Evolutionary conservation across 2,113 vertebrate genomes (phyloP).

Genomic region (Indicator indicator): DNA sequence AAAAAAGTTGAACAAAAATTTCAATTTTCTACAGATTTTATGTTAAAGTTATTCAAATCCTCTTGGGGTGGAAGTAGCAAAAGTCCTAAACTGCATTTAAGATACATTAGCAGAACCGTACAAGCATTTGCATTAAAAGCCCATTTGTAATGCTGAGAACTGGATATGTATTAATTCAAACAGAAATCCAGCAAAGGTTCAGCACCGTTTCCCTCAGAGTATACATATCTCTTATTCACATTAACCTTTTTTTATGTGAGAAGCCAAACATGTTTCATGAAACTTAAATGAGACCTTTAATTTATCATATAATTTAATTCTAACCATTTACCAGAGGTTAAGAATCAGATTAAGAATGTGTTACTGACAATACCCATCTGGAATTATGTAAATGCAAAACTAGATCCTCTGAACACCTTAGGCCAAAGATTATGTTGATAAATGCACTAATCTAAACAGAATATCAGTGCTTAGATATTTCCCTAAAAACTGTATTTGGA

Average conservation of each 20-base stretch:
- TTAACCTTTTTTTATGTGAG: slow-evolving; percentile 8
- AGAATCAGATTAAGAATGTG: slow-evolving; percentile 11
- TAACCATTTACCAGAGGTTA: slow-evolving; percentile 29
- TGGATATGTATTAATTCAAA: background rate
- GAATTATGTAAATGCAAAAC: slow-evolving; percentile 3
- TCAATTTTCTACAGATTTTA: background rate
- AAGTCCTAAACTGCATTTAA: background rate
- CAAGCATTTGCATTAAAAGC: background rate
- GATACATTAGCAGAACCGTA: background rate
- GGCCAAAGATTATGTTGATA: background rate
- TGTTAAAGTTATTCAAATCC: background rate
- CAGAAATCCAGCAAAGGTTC: background rate
- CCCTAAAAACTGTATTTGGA: background rate
- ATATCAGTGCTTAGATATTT: background rate
- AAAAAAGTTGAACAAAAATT: background rate
- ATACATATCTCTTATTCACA: background rate
- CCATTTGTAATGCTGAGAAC: background rate
- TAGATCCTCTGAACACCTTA: slow-evolving; percentile 25
- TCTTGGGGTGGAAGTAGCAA: background rate
- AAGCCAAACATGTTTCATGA: background rate
- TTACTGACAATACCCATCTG: slow-evolving; percentile 18
- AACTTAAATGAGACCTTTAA: slow-evolving; percentile 30
- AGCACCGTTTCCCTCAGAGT: background rate
- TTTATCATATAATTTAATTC: slow-evolving; percentile 21
- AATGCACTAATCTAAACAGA: background rate